Evolutionary conservation across 1,140 invertebrate species (phyloP), one percentile per base, ranked within the genome.

Genomic region (Drosophila mojavensis): DNA sequence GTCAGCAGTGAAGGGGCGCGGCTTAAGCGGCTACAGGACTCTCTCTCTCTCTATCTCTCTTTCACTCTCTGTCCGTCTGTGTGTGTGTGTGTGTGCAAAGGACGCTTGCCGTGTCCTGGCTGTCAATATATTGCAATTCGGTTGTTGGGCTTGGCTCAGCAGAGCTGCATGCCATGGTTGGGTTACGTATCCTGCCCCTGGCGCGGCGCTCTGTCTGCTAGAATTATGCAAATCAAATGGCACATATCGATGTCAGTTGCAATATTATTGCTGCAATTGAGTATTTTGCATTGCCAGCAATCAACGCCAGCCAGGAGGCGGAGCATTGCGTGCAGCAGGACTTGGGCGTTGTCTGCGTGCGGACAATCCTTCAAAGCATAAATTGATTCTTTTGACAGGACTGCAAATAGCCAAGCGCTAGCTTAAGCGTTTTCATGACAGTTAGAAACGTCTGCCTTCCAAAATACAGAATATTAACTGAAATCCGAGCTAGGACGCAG

Each of bases 221-320:
- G 80, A 77, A 83, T 88, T 88, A 88, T 88, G 84, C 84, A 88
- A 88, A 88, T 88, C 83, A 88, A 88, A 88, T 89, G 77, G 79
- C 79, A 89, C 72, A 83, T 88, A 88, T 88, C 79, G 73, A 74
- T 88, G 84, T 88, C 84, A 81, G 70, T 80, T 88, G 83, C 83
- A 88, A 79, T 88, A 89, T 83, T 89, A 88, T 88, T 88, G 84
- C 79, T 83, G 82, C 83, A 88, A 85, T 82, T 86, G 79, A 88
- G 79, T 83, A 88, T 72, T 85, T 76, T 69, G 66, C 70, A 58
- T 68, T 69, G 68, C 58, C 70, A 61, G 80, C 80, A 83, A 82
- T 82, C 80, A 82, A 65, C 58, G 58, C 36, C 15, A 10, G 33
- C 54, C 43, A 28, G n/a, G 28, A 28, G 28, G 28, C 1, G 17